These are phyloP conservation scores for Artibeus lituratus DNA, from an alignment of 2,797 vertebrate genomes.

Conservation along the genomic window DNA sequence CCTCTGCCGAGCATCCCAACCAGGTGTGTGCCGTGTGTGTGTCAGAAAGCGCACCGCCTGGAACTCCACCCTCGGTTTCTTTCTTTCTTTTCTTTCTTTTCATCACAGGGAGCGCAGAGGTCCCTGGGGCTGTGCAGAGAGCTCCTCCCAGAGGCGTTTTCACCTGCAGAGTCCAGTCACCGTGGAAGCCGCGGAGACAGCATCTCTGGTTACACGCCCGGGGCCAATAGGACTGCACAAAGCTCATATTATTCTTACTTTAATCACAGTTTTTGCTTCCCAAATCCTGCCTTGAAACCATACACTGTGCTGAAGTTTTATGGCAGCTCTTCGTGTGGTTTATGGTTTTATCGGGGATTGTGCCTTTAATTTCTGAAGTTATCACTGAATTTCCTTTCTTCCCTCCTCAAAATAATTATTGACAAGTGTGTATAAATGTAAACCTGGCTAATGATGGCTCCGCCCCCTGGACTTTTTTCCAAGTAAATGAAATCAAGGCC, in stretches of 20 bases:
- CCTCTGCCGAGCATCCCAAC: neutral
- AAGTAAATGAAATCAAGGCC: neutral
- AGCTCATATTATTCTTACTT: slow-evolving; percentile 43
- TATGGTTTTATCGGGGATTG: slow-evolving; percentile 10
- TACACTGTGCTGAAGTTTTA: neutral
- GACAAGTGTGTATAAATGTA: neutral
- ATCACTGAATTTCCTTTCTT: neutral
- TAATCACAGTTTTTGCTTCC: slow-evolving; percentile 37
- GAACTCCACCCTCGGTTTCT: neutral
- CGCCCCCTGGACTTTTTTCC: neutral
- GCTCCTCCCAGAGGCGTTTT: neutral
- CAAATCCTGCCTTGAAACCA: slow-evolving; percentile 45
- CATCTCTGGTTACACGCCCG: slow-evolving; percentile 3
- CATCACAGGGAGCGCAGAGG: neutral
- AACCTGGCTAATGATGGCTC: neutral
- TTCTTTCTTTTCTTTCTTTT: neutral
- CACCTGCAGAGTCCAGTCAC: neutral
- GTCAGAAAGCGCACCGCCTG: neutral
- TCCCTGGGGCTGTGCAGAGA: neutral
- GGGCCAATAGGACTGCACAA: neutral
- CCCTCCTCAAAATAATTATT: slow-evolving; percentile 12
- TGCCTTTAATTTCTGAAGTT: slow-evolving; percentile 17
- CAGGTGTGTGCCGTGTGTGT: neutral
- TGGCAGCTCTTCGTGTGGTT: neutral
- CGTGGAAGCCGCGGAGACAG: neutral